Conservation (phyloP, 2,888 invertebrate genomes). For the Dicycla oo region DNA sequence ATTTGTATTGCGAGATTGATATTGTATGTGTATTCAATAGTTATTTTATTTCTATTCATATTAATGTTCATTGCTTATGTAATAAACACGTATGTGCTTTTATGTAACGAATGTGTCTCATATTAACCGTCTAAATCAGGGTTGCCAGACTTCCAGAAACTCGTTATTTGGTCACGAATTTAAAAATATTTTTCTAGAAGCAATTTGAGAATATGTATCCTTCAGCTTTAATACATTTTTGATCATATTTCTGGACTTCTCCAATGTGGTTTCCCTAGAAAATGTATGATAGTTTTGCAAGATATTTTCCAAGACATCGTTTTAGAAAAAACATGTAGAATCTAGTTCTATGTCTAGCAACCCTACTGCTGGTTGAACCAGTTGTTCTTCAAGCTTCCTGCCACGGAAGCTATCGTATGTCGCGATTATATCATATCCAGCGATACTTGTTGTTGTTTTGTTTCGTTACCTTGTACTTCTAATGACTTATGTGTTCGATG, state of each 20-base stretch:
- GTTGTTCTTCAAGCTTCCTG: slow-evolving; percentile 48
- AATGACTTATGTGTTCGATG: neutral
- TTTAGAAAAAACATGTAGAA: neutral
- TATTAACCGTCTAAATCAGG: slow-evolving; percentile 33
- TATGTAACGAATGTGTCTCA: slow-evolving; percentile 51
- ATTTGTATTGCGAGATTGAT: neutral
- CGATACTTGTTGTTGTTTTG: slow-evolving; percentile 7
- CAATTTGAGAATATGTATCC: neutral
- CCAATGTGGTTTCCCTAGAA: neutral
- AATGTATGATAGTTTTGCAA: neutral
- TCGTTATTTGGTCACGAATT: too few relatives aligned
- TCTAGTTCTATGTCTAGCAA: too few relatives aligned
- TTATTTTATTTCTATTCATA: slow-evolving; percentile 40
- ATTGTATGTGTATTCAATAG: slow-evolving; percentile 13
- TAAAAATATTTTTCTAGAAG: too few relatives aligned
- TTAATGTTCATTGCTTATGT: slow-evolving; percentile 34
- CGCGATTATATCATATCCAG: slow-evolving; percentile 52
- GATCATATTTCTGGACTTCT: too few relatives aligned
- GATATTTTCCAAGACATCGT: neutral
- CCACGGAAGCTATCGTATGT: slow-evolving; percentile 56
- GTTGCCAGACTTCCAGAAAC: slow-evolving; percentile 13
- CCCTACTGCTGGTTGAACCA: slow-evolving; percentile 23
- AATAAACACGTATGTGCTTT: slow-evolving; percentile 44
- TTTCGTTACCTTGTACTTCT: slow-evolving; percentile 26
- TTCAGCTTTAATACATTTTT: too few relatives aligned